Base-by-base conservation (phyloP, 1,140 invertebrate genomes). In the Solenopsis invicta region DNA sequence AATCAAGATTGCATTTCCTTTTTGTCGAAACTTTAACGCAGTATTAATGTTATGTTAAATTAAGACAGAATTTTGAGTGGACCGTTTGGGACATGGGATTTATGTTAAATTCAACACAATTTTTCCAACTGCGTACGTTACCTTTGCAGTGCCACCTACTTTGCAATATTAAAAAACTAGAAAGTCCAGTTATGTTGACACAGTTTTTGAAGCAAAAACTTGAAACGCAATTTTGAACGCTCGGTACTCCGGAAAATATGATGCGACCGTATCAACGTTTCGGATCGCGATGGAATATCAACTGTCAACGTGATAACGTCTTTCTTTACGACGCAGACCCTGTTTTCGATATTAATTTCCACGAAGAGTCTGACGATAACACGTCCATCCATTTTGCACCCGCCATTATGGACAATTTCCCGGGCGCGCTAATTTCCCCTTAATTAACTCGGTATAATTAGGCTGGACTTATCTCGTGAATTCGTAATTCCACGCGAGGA, bases 361-460 rank as follows among this genome's bases (percentile, higher is more conserved):
- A 21, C 24, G 41, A 54, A 41, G 12, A 24, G 29, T 41, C 56
- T 21, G 24, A 29, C 29, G 21, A 74, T 48, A 50, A 21, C 41
- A 37, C 50, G 6, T 67, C 2, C 9, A 9, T 18, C 12, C 4
- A 41, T n/a, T n/a, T 21, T 13, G 9, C 21, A 10, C 2, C 4
- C 21, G 0, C 4, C 18, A 45, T 21, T 24, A 12, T 21, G 8
- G 41, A 41, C 5, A 41, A 41, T 41, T 41, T 41, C 41, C 41
- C 8, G 5, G 41, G 1, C 45, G 69, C 13, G 45, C 54, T 34
- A 75, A 74, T 84, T 84, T 75, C 29, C 4, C 29, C 18, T 54
- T 81, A 71, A 81, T 81, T 81, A 81, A 81, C 78, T 81, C 16
- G 5, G 21, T 29, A 52, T 71, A 81, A 81, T 81, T 81, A 45